Evolutionary conservation across 2,888 invertebrate genomes (phyloP).

Genomic region (Catocala sponsa): DNA sequence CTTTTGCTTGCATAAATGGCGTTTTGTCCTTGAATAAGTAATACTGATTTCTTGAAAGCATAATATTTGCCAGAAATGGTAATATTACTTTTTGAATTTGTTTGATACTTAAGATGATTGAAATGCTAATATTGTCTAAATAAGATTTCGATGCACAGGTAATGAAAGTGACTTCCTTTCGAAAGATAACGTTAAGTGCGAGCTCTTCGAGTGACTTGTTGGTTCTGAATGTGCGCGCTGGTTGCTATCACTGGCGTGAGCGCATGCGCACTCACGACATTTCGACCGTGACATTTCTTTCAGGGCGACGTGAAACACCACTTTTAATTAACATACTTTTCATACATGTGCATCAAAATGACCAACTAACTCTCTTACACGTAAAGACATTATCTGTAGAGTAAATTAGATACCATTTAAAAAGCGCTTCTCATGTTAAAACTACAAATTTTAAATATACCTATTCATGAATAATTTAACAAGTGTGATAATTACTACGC

Average conservation of each 20-base stretch:
- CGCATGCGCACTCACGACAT: conserved; percentile 64
- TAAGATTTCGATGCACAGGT: conserved; percentile 28
- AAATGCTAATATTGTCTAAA: conserved; percentile 25
- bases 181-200: conserved; percentile 52
- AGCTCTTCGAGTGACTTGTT: conserved; percentile 62
- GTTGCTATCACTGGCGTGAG: conserved; percentile 52
- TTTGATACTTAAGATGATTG: conserved; percentile 1
- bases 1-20: conserved; percentile 69
- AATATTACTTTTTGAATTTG: conserved; percentile 15
- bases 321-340: conserved; percentile 74
- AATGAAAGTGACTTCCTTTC: conserved; percentile 38
- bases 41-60: conserved; percentile 46
- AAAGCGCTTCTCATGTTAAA: conserved; percentile 5
- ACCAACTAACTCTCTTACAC: conserved; percentile 26
- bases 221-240: conserved; percentile 56
- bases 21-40: conserved; percentile 64
- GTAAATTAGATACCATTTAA: conserved; percentile 34
- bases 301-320: conserved; percentile 70
- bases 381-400: conserved; percentile 36
- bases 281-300: conserved; percentile 82
- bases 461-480: too few relatives aligned
- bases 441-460: neutral
- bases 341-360: conserved; percentile 22
- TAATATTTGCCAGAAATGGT: conserved; percentile 19
- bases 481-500: too few relatives aligned